Percentiles rank a stretch among this genome's conserved stretches.
phyloP scores from a whole-genome alignment of 1,140 invertebrate genomes.

The Zophobas morio region DNA sequence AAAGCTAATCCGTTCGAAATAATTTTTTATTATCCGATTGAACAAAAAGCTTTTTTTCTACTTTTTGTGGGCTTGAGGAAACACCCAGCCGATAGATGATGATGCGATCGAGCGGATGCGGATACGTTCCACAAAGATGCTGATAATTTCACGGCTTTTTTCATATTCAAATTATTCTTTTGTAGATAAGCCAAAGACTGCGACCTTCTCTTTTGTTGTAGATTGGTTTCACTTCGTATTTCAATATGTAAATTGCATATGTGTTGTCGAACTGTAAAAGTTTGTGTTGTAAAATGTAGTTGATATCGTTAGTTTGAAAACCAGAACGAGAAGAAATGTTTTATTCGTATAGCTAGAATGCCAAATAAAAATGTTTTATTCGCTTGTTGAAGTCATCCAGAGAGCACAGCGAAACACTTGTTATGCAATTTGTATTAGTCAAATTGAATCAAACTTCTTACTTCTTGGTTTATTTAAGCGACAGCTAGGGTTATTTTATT shows the following conservation, averaged over 20 bases:
- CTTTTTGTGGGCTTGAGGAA: slow-evolving; percentile 38
- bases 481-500: neutral
- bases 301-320: slow-evolving; percentile 1
- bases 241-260: slow-evolving; percentile 51
- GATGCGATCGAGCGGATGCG: slow-evolving; percentile 39
- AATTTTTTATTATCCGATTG: too few species aligned
- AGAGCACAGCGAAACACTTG: slow-evolving; percentile 13
- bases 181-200: slow-evolving; percentile 6
- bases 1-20: too few species aligned
- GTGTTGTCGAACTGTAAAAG: slow-evolving; percentile 24
- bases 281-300: slow-evolving; percentile 37
- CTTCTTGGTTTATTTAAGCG: slow-evolving; percentile 3
- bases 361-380: slow-evolving; percentile 19
- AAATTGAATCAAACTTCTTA: slow-evolving; percentile 14
- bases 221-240: slow-evolving; percentile 48
- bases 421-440: slow-evolving; percentile 7
- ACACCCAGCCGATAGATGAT: slow-evolving; percentile 48
- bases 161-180: slow-evolving; percentile 42
- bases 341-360: neutral
- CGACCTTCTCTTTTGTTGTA: slow-evolving; percentile 18
- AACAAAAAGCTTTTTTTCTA: slow-evolving; percentile 2
- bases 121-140: slow-evolving; percentile 52
- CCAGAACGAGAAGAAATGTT: neutral
- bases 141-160: slow-evolving; percentile 44
- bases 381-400: neutral